A percentile compares a stretch with the other conserved stretches of the same genome.
These are phyloP conservation scores for Trachurus trachurus DNA, from an alignment of 2,797 vertebrate species.

Conservation along the genomic window DNA sequence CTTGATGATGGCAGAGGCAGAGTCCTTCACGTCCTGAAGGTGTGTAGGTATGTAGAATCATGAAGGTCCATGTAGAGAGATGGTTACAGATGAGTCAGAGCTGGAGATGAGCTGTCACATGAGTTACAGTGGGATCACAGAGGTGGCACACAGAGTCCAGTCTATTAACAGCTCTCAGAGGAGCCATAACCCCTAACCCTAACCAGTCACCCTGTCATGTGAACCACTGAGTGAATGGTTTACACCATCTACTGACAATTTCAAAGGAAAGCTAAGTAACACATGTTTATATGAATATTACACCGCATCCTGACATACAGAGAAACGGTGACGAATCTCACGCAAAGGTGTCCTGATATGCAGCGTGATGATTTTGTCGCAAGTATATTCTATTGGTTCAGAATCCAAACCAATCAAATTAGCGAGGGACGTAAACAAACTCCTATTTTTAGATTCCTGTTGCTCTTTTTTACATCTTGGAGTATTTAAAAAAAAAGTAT, in stretches of 20 bases:
- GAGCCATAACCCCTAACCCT: background rate
- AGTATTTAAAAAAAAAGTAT: too few species aligned
- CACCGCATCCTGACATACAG: too few species aligned
- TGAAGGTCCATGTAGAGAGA: background rate
- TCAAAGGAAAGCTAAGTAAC: background rate
- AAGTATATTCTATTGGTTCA: too few species aligned
- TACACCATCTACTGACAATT: background rate
- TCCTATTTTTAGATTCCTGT: too few species aligned
- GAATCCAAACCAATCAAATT: too few species aligned
- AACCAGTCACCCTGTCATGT: background rate
- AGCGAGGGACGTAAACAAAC: too few species aligned
- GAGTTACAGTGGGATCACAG: background rate
- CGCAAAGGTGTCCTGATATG: too few species aligned
- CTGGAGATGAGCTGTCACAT: background rate
- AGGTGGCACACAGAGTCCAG: background rate
- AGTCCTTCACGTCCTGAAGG: conserved; percentile 10
- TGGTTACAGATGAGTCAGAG: background rate
- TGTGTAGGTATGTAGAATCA: background rate
- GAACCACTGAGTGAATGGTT: background rate
- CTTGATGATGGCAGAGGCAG: conserved; percentile 14
- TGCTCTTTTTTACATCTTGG: too few species aligned
- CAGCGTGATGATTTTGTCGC: too few species aligned
- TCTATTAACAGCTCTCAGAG: background rate
- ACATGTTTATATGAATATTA: background rate
- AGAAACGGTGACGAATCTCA: too few species aligned